Percentiles rank a stretch among this genome's conserved stretches.
Evolutionary conservation across 1,140 invertebrate species (phyloP).

Genomic region (Cepaea nemoralis): DNA sequence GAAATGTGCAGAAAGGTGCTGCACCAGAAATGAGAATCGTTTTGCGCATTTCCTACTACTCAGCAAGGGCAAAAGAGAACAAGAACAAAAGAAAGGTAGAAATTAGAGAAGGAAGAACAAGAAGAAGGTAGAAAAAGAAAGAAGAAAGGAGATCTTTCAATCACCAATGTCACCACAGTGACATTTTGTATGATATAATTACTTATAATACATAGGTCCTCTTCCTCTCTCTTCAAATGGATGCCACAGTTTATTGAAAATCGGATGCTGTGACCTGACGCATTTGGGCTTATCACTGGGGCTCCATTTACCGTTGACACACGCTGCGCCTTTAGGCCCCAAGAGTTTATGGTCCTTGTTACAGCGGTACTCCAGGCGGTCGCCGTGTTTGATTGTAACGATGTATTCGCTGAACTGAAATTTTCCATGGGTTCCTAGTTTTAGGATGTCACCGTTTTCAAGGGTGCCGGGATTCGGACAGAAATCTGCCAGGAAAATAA

Average conservation of each 20-base stretch:
- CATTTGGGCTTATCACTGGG: slow-evolving; percentile 72
- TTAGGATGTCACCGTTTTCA: slow-evolving; percentile 59
- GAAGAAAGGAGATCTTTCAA: background rate
- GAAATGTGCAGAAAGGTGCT: too few relatives aligned
- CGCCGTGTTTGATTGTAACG: slow-evolving; percentile 60
- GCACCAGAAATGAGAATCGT: too few relatives aligned
- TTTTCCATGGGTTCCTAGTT: slow-evolving; percentile 50
- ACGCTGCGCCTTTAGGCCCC: slow-evolving; percentile 92
- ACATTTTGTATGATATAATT: too few relatives aligned
- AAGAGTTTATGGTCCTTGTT: slow-evolving; percentile 88
- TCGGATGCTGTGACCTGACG: slow-evolving; percentile 49
- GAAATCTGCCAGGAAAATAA: slow-evolving; percentile 51
- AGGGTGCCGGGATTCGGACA: slow-evolving; percentile 60
- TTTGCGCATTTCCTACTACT: too few relatives aligned
- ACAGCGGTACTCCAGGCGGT: slow-evolving; percentile 89
- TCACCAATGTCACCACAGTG: too few relatives aligned
- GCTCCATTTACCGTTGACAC: slow-evolving; percentile 89
- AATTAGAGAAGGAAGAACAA: too few relatives aligned
- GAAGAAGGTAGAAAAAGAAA: too few relatives aligned
- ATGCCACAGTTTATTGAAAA: slow-evolving; percentile 53
- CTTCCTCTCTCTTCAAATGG: slow-evolving; percentile 46
- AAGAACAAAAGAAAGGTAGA: too few relatives aligned
- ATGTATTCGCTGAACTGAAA: slow-evolving; percentile 61
- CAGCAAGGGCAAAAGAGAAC: too few relatives aligned
- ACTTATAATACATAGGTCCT: background rate